Evolutionary conservation across 2,797 vertebrate genomes (phyloP).

Genomic region (Coranthus polyacanthus): DNA sequence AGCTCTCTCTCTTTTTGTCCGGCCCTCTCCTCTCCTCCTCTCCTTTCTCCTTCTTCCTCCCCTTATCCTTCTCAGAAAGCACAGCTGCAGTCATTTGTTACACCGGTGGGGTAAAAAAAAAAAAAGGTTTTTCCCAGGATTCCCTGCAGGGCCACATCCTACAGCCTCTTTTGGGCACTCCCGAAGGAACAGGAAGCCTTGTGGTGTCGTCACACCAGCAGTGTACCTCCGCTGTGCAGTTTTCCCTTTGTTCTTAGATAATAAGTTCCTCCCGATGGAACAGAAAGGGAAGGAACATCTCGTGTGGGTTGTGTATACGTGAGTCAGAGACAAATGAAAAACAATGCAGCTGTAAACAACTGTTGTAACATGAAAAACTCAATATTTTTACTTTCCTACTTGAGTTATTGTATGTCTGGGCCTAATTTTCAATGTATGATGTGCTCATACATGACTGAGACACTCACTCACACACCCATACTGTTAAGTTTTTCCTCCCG

Average conservation of each 20-base stretch:
- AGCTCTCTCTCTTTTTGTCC: slow-evolving; percentile 68
- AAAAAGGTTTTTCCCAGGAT: slow-evolving; percentile 66
- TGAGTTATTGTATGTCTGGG: no score
- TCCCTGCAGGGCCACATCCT: slow-evolving; percentile 71
- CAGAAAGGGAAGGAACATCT: slow-evolving; percentile 36
- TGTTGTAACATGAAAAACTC: slow-evolving; percentile 26
- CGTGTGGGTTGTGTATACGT: slow-evolving; percentile 13
- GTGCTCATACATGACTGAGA: slow-evolving; percentile 44
- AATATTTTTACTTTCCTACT: slow-evolving; percentile 31
- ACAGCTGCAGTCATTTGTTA: slow-evolving; percentile 80
- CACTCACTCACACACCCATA: slow-evolving; percentile 28
- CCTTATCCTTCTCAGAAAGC: slow-evolving; percentile 69
- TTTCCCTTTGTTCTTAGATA: slow-evolving; percentile 63
- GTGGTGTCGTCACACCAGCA: slow-evolving; percentile 55
- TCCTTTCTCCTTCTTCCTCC: slow-evolving; percentile 41
- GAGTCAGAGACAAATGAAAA: slow-evolving; percentile 45
- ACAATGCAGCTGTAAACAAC: slow-evolving; percentile 31
- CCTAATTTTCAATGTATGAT: no score
- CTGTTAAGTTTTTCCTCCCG: slow-evolving; percentile 46
- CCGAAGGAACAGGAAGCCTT: slow-evolving; percentile 63
- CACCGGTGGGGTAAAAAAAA: slow-evolving; percentile 30
- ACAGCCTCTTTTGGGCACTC: slow-evolving; percentile 57
- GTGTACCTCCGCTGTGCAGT: slow-evolving; percentile 39
- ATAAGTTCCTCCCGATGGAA: slow-evolving; percentile 54
- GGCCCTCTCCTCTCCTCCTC: slow-evolving; percentile 33